phyloP scores from a whole-genome alignment of 2,797 vertebrate species.

The Falco naumanni region DNA sequence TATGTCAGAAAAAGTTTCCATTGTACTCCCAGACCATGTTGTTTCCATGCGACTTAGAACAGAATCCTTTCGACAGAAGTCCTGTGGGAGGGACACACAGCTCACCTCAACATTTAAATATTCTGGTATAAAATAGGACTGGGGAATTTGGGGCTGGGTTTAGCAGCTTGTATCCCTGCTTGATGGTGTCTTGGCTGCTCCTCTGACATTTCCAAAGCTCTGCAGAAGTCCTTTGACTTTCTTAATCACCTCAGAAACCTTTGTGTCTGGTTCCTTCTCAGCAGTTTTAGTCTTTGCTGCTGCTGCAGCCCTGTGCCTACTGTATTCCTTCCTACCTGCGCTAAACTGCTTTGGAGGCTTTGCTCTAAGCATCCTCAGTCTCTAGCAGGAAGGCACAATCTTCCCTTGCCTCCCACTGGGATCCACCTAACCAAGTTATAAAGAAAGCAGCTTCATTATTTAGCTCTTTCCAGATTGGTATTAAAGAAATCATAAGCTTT shows the following conservation, averaged over 20 bases:
- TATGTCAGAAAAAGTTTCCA: background rate
- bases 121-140: background rate
- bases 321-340: background rate
- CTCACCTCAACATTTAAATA: background rate
- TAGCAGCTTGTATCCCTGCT: background rate
- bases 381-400: background rate
- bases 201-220: background rate
- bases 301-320: background rate
- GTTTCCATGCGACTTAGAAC: background rate
- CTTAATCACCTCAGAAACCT: background rate
- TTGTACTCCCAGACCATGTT: background rate
- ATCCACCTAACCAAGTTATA: background rate
- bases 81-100: background rate
- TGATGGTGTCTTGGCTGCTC: background rate
- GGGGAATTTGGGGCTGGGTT: background rate
- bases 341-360: background rate
- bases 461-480: background rate
- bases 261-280: background rate
- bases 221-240: background rate
- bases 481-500: background rate
- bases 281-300: background rate
- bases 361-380: background rate
- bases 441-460: background rate
- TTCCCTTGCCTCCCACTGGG: background rate
- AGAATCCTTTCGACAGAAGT: background rate